Base-by-base conservation (phyloP, 1,140 invertebrate species). In the Teleopsis dalmanni region DNA sequence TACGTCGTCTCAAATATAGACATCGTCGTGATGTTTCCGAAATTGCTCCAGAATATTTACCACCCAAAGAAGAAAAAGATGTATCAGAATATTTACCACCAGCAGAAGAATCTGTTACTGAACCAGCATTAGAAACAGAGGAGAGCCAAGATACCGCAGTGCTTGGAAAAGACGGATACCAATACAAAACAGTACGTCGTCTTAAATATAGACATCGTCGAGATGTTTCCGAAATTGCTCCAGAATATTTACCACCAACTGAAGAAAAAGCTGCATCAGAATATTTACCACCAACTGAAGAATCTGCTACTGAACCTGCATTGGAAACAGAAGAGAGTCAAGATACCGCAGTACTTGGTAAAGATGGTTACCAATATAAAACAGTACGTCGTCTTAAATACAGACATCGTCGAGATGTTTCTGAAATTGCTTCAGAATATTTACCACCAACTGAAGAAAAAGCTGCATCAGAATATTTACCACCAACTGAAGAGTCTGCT, bases 391-490 rank as follows among this genome's bases (percentile, higher is more conserved):
- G 58, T 13, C 40, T 60, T 18, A 59, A 57, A 18, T 56, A 52
- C 21, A 53, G 59, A 4, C 54, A 59, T 1, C 59, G 57, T 31
- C 57, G 59, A 47, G 57, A 61, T 56, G 59, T 61, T 0, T 57
- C 56, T 0, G 59, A 58, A 48, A 56, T 61, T 22, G 50, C 56
- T 44, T 57, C 40, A n/a, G n/a, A n/a, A n/a, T n/a, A n/a, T n/a
- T 44, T 61, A 46, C 45, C 41, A 59, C 60, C 54, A 25, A 58
- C 62, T 34, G 56, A 56, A 33, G 63, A 62, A 36, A 59, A 65
- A 34, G 33, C 63, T 33, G 54, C 60, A 38, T 50, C 54, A 21
- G 42, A 46, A 46, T 46, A 35, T n/a, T 35, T 46, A 31, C 31
- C 31, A 16, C 48, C 58, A 21, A 37, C 50, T 22, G 58, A 62